These are phyloP conservation scores for Rousettus leschenaultii DNA, from an alignment of 2,113 vertebrate species.

Conservation along the genomic window DNA sequence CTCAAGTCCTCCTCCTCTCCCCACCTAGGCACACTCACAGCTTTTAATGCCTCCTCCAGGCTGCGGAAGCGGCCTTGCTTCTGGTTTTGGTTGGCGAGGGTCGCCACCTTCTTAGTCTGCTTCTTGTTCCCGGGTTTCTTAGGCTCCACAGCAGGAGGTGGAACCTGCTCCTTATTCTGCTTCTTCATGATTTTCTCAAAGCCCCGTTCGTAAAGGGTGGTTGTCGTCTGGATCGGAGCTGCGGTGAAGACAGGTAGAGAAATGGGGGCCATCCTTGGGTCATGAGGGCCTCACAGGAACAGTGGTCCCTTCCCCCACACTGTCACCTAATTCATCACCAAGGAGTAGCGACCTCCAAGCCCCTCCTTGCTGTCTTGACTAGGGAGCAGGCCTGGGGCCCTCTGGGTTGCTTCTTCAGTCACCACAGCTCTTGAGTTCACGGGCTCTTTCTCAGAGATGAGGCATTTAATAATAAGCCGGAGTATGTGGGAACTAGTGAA, in stretches of 20 bases:
- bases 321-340: neutral
- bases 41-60: slow-evolving; percentile 91
- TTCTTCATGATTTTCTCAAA: slow-evolving; percentile 89
- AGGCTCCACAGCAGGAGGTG: slow-evolving; percentile 81
- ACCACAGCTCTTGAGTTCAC: neutral
- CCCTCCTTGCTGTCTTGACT: neutral
- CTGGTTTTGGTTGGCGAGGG: neutral
- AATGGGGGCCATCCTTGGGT: neutral
- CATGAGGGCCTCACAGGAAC: neutral
- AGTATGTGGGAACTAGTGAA: neutral
- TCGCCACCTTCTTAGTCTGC: slow-evolving; percentile 76
- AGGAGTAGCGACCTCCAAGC: neutral
- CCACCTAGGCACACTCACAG: slow-evolving; percentile 83
- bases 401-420: neutral
- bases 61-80: slow-evolving; percentile 79
- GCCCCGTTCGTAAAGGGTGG: slow-evolving; percentile 86
- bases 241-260: neutral
- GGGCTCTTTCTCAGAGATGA: neutral
- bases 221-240: slow-evolving; percentile 85
- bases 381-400: neutral
- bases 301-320: neutral
- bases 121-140: slow-evolving; percentile 80
- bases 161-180: slow-evolving; percentile 96
- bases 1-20: neutral
- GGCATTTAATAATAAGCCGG: neutral